These are phyloP conservation scores for Muscicapa comitata DNA, from an alignment of 2,797 vertebrate species.

Conservation along the genomic window DNA sequence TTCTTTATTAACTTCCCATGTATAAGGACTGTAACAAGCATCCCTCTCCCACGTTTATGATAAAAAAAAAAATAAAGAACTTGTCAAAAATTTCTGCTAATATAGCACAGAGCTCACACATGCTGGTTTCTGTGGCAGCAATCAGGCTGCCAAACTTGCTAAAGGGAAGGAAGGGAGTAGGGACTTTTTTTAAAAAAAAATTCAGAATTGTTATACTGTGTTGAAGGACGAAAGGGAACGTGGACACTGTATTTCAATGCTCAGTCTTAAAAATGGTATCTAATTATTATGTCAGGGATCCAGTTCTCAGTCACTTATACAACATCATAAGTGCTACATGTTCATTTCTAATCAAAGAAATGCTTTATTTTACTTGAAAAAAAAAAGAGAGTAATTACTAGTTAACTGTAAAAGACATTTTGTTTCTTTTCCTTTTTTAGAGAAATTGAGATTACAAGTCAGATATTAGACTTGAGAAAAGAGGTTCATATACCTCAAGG, in stretches of 20 bases:
- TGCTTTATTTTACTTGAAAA: neutral
- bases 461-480: neutral
- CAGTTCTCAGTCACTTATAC: neutral
- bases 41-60: neutral
- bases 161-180: neutral
- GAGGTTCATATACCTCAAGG: neutral
- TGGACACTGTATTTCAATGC: neutral
- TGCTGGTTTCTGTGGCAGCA: neutral
- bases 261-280: neutral
- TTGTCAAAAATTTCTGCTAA: slow-evolving; percentile 1
- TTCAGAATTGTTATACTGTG: neutral
- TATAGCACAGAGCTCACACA: neutral
- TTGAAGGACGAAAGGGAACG: neutral
- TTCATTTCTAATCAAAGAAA: slow-evolving; percentile 5
- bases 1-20: neutral
- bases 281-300: neutral
- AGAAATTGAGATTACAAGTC: neutral
- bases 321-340: neutral
- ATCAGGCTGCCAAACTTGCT: neutral
- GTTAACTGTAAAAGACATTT: neutral
- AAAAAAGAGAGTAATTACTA: neutral
- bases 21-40: neutral
- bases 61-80: neutral
- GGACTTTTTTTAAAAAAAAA: neutral
- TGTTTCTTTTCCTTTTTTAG: neutral